Conservation (phyloP, 2,797 vertebrate genomes). For the Florisuga fusca region DNA sequence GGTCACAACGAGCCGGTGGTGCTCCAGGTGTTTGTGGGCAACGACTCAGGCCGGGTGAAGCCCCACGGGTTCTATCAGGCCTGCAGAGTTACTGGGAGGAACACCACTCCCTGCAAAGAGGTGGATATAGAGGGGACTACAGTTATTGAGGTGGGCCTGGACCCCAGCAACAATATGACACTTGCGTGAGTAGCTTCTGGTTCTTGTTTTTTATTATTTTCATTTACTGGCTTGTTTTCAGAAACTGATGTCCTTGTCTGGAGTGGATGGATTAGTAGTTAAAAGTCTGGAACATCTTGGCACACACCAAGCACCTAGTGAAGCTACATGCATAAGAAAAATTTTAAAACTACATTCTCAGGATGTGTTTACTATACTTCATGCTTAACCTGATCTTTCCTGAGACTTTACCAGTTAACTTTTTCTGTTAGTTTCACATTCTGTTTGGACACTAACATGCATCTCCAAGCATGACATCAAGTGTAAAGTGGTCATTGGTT, state of each 20-base stretch:
- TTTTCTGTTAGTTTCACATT: not conserved
- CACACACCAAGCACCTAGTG: not conserved
- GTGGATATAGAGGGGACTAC: constrained; percentile 96
- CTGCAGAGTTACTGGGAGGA: constrained; percentile 95
- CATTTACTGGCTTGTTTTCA: rapidly evolving
- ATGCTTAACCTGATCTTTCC: not conserved
- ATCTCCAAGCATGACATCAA: not conserved
- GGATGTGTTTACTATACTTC: not conserved
- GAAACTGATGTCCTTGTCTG: not conserved
- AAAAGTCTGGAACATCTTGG: not conserved
- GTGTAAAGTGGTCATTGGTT: not conserved
- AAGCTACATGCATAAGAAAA: not conserved
- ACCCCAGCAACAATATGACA: constrained; percentile 94
- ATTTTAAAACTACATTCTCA: not conserved
- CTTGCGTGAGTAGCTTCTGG: constrained; percentile 87
- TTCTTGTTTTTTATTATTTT: rapidly evolving
- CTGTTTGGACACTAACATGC: not conserved
- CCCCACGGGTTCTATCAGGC: constrained; percentile 99
- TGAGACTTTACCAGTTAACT: not conserved
- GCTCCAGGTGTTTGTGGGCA: constrained; percentile 97
- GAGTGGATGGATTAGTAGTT: rapidly evolving
- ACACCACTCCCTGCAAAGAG: constrained; percentile 97
- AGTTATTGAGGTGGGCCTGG: constrained; percentile 95
- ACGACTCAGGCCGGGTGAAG: constrained; percentile 94
- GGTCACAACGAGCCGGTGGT: constrained; percentile 93